Conservation (phyloP, 1,140 invertebrate genomes). For the Microplitis mediator region DNA sequence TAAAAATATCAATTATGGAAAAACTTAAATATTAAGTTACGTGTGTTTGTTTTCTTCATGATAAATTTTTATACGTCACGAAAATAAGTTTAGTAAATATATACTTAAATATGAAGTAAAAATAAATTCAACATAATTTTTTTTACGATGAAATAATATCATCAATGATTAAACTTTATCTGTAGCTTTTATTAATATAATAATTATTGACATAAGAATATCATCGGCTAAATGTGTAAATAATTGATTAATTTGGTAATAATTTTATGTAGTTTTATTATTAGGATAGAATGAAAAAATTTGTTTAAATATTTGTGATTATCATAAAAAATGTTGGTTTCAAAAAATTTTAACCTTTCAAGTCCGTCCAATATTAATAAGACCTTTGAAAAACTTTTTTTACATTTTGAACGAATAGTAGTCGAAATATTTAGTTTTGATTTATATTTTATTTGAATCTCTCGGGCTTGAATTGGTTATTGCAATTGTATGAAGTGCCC, state of each 20-base stretch:
- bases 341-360: constrained; percentile 6
- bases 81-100: too few relatives aligned
- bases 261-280: not conserved
- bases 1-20: not conserved
- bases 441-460: not conserved
- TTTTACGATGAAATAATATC: too few relatives aligned
- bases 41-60: too few relatives aligned
- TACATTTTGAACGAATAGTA: not conserved
- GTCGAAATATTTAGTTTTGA: not conserved
- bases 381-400: not conserved
- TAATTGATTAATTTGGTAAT: not conserved
- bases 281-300: not conserved
- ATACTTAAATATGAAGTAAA: too few relatives aligned
- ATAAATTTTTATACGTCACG: too few relatives aligned
- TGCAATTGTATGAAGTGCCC: not conserved
- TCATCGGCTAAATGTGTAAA: not conserved
- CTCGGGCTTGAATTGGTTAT: constrained; percentile 19
- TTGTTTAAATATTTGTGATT: not conserved
- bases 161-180: too few relatives aligned
- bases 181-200: too few relatives aligned
- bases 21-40: not conserved
- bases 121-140: too few relatives aligned
- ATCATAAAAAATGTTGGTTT: not conserved
- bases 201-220: too few relatives aligned
- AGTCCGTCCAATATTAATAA: constrained; percentile 14